Evolutionary conservation across 1,140 invertebrate genomes (phyloP), one percentile per base, ranked within the genome.

Genomic region (Rhizoglyphus robini): DNA sequence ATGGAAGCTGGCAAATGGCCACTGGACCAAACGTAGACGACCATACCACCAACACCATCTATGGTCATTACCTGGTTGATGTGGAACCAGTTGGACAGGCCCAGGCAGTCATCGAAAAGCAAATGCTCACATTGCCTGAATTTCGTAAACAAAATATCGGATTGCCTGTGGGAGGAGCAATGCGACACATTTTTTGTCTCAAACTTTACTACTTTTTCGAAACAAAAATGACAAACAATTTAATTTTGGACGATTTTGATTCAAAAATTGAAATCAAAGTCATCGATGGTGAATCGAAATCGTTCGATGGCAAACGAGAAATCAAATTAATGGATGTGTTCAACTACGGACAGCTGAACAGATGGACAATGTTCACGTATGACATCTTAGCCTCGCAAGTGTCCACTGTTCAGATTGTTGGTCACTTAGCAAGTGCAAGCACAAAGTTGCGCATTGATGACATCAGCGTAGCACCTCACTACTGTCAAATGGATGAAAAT

Each of bases 401-500:
- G 29, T 3, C 18, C 25, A 1, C 5, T 18, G 15, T 58, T 3
- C 18, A 18, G 15, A 23, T 58, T 32, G 15, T 18, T 32, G 11
- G 18, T 32, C 15, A 30, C 15, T 27, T 18, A 18, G 11, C 2
- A 18, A 23, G 29, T 29, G 18, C 15, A 58, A 13, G n/a, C 18
- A 58, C 54, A 11, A n/a, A 58, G 25, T 18, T 58, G 2, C 11
- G n/a, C 2, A 18, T 58, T 13, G 54, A 58, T 32, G 54, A 58
- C 25, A 18, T 58, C 11, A 58, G 15, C 25, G 1, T 58, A 2
- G 29, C 15, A 29, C 54, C 27, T n/a, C 2, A 2, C 2, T 13
- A 1, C 15, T 58, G 54, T 11, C 15, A 2, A 11, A 23, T 8
- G 30, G n/a, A 65, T 66, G 70, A 69, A 15, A 23, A 68, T 30